Conservation (phyloP, 2,113 vertebrate genomes). For the Phyllostomus hastatus region DNA sequence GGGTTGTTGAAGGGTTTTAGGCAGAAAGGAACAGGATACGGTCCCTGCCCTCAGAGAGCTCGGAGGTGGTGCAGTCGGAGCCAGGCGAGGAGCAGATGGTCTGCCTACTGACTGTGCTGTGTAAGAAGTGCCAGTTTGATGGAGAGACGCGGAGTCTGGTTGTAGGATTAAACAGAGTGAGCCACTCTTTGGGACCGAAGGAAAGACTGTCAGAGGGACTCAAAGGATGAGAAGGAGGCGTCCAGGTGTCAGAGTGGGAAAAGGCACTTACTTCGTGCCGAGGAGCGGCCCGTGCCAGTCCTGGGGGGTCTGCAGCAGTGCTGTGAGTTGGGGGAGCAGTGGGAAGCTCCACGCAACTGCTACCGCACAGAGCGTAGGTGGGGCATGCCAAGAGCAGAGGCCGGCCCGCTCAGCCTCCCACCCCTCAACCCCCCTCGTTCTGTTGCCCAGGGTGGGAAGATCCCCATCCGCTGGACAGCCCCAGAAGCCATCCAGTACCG, state of each 20-base stretch:
- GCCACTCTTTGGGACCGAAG: not conserved
- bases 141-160: rapidly evolving
- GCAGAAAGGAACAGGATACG: not conserved
- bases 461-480: slow-evolving; percentile 86
- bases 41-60: not conserved
- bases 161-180: not conserved
- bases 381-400: not conserved
- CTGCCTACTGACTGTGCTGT: not conserved
- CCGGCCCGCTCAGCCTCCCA: not conserved
- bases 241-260: not conserved
- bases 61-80: not conserved
- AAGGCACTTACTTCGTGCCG: not conserved
- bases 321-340: not conserved
- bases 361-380: not conserved
- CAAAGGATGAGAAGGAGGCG: not conserved
- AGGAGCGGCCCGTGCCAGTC: not conserved
- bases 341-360: not conserved
- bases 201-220: not conserved
- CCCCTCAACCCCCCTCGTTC: not conserved
- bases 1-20: not conserved
- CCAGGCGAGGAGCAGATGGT: not conserved
- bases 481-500: slow-evolving; percentile 87
- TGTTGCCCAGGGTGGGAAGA: slow-evolving; percentile 83
- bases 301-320: not conserved
- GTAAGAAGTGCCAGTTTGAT: too few species aligned